Conservation (phyloP, 2,113 vertebrate species). For the Rhagologus leucostigma region DNA sequence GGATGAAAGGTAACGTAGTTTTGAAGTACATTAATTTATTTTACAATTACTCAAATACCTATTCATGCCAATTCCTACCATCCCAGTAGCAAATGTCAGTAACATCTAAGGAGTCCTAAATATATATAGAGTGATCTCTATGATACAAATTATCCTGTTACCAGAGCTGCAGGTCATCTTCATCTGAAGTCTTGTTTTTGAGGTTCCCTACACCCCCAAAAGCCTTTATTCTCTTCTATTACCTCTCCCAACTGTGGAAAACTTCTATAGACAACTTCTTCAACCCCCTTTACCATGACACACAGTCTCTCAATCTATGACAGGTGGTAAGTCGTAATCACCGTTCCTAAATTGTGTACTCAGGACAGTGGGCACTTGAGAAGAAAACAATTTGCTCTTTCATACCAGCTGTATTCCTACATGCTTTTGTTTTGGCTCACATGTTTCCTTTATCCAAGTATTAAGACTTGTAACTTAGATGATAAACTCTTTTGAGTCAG, state of each 20-base stretch:
- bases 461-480: background rate
- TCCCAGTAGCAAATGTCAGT: background rate
- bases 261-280: background rate
- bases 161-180: background rate
- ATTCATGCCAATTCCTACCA: background rate
- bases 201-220: background rate
- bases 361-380: background rate
- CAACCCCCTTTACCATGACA: background rate
- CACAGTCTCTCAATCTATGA: background rate
- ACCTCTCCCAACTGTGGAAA: background rate
- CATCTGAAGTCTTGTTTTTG: background rate
- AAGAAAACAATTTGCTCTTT: background rate
- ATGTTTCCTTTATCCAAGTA: background rate
- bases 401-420: background rate
- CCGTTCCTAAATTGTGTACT: rapidly evolving
- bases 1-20: background rate
- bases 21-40: background rate
- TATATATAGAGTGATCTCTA: background rate
- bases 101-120: background rate
- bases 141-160: background rate
- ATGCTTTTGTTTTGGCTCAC: background rate
- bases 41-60: background rate
- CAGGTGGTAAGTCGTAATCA: background rate
- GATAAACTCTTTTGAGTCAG: background rate
- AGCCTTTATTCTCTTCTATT: background rate